Evolutionary conservation across 2,113 vertebrate species (phyloP).

Genomic region (chimpanzee (Pan troglodytes)): NHGRI_mPanTro3-v2.1_pri NC_072421.2:65353001-65353500

Average conservation of each 20-base stretch:
- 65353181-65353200: conserved; percentile 13
- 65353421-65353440: conserved; percentile 30
- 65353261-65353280: conserved; percentile 47
- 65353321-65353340: conserved; percentile 19
- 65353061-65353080: not conserved
- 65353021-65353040: not conserved
- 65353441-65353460: conserved; percentile 45
- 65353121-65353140: not conserved
- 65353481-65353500: conserved; percentile 63
- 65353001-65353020: conserved; percentile 17
- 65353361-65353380: conserved; percentile 48
- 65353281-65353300: not conserved
- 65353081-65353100: not conserved
- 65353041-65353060: not conserved
- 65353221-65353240: conserved; percentile 40
- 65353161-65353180: conserved; percentile 13
- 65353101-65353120: not conserved
- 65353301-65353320: conserved; percentile 52
- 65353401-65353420: conserved; percentile 47
- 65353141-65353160: not conserved
- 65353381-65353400: conserved; percentile 9
- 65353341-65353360: conserved; percentile 37
- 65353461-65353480: conserved; percentile 50
- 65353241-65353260: conserved; percentile 33
- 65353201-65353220: conserved; percentile 25